Conservation (phyloP, 2,113 vertebrate species). For the Plecturocebus donacophilus region DNA sequence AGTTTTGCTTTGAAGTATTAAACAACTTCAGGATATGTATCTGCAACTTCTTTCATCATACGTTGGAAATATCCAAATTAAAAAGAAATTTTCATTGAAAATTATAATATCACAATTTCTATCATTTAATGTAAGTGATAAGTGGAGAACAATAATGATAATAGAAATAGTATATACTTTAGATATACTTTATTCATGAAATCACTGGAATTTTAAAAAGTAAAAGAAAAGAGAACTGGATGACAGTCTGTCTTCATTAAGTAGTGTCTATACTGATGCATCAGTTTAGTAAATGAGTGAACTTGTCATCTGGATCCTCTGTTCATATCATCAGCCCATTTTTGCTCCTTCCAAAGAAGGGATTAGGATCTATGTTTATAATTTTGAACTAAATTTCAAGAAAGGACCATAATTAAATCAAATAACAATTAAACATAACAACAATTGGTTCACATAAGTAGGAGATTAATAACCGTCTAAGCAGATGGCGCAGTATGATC, state of each 20-base stretch:
- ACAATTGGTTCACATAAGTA: background rate
- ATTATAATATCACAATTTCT: background rate
- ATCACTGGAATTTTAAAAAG: background rate
- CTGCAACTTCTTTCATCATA: background rate
- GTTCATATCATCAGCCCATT: background rate
- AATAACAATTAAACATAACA: background rate
- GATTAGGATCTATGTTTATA: background rate
- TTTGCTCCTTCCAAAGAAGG: background rate
- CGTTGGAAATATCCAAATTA: background rate
- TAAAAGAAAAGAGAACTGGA: background rate
- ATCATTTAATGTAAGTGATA: background rate
- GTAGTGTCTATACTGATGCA: background rate
- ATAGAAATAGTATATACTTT: background rate
- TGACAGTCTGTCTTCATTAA: background rate
- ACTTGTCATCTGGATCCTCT: background rate
- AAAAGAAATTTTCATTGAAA: background rate
- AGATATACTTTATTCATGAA: background rate
- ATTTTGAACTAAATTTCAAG: background rate
- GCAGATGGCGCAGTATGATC: background rate
- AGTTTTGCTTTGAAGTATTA: background rate
- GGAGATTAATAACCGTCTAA: background rate
- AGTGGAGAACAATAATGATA: background rate
- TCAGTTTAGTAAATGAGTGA: background rate
- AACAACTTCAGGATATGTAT: slow-evolving; percentile 2
- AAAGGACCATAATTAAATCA: background rate